Percentiles rank a stretch among this genome's conserved stretches.
Evolutionary conservation across 2,797 vertebrate species (phyloP).

Genomic region (Enteromius viviparus): DNA sequence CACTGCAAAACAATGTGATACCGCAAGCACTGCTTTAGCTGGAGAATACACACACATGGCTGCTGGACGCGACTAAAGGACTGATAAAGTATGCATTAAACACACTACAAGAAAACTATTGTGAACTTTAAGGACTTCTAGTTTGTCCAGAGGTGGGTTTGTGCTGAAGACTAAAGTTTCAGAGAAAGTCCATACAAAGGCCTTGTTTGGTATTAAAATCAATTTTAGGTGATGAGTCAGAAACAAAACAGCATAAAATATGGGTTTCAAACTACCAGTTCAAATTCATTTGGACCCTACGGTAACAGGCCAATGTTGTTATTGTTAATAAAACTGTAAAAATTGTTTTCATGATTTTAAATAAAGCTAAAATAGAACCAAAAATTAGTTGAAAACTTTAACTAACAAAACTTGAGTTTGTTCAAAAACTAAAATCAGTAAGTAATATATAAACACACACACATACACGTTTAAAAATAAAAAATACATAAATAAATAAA

Average conservation of each 20-base stretch:
- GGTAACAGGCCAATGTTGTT: not conserved
- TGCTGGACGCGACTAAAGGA: constrained; percentile 34
- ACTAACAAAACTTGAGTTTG: not conserved
- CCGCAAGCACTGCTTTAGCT: constrained; percentile 65
- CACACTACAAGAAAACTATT: not conserved
- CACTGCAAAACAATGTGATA: constrained; percentile 76
- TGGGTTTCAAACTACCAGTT: not conserved
- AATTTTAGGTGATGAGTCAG: not conserved
- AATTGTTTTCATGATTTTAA: not conserved
- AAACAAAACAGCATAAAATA: not conserved
- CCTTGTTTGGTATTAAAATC: constrained; percentile 8
- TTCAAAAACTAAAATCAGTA: not conserved
- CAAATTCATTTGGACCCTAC: not conserved
- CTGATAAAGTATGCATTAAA: constrained; percentile 23
- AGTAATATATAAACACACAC: not conserved
- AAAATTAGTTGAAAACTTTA: not conserved
- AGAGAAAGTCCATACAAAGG: not conserved
- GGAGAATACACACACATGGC: constrained; percentile 34
- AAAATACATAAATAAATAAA: not conserved
- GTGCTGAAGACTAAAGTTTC: not conserved
- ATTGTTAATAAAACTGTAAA: not conserved
- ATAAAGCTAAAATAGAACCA: not conserved
- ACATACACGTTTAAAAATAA: not conserved
- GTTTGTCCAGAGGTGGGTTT: not conserved
- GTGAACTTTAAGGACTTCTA: constrained; percentile 2